phyloP scores from a whole-genome alignment of 2,113 vertebrate genomes.

The Trogon surrucura region DNA sequence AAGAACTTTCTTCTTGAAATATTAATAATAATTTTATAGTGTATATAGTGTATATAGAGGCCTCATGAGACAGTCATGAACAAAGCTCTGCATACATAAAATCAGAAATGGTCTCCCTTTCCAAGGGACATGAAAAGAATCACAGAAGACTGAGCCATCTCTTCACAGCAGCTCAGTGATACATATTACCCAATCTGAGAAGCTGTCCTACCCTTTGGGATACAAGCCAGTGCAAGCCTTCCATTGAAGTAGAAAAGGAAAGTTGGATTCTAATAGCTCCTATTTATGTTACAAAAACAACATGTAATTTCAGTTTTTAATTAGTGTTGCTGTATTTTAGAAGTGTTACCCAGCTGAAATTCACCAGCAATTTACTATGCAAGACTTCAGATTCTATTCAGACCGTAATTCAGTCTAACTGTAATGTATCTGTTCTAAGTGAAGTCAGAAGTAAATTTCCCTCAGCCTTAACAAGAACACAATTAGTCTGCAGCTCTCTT shows the following conservation, averaged over 20 bases:
- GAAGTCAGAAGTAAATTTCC: neutral
- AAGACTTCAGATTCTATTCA: neutral
- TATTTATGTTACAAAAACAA: neutral
- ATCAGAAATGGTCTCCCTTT: neutral
- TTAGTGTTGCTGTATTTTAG: neutral
- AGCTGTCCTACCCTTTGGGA: neutral
- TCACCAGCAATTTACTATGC: neutral
- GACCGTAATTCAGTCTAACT: neutral
- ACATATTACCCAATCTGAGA: neutral
- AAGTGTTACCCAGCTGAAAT: neutral
- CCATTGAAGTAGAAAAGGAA: neutral
- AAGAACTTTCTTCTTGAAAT: neutral
- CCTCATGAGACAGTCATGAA: neutral
- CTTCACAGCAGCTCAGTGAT: neutral
- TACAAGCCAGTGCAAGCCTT: neutral
- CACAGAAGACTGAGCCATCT: neutral
- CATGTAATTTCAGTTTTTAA: neutral
- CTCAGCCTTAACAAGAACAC: neutral
- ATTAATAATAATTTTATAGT: neutral
- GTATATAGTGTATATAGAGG: neutral
- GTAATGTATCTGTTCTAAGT: neutral
- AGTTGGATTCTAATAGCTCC: neutral
- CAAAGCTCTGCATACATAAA: neutral
- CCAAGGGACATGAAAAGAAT: neutral
- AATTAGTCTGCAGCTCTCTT: neutral